These are phyloP conservation scores for Drosophila nigromelanica DNA, from an alignment of 1,140 invertebrate genomes.

Conservation along the genomic window DNA sequence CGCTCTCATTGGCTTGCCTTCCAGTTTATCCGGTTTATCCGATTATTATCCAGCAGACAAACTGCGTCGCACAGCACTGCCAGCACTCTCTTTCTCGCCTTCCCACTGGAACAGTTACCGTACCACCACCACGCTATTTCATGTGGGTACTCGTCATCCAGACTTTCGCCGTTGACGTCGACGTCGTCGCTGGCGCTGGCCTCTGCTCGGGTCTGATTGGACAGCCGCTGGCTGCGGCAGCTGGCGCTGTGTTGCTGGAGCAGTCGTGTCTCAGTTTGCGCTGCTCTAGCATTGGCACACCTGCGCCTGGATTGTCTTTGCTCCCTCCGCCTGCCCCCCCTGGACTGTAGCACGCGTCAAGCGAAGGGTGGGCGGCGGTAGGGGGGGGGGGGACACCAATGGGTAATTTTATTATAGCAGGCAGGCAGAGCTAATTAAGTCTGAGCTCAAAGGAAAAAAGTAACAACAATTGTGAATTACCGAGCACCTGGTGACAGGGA, in stretches of 20 bases:
- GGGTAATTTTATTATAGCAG: constrained; percentile 43
- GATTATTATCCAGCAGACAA: constrained; percentile 32
- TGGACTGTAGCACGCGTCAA: constrained; percentile 25
- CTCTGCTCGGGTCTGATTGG: constrained; percentile 49
- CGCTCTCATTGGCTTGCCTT: constrained; percentile 64
- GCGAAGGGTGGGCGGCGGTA: not conserved
- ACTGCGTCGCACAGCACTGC: constrained; percentile 5
- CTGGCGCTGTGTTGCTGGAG: constrained; percentile 22
- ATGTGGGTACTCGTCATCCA: constrained; percentile 6
- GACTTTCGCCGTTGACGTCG: not conserved
- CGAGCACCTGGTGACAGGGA: constrained; percentile 34
- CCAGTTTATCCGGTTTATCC: constrained; percentile 69
- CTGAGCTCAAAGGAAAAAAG: constrained; percentile 43
- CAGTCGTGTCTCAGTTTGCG: constrained; percentile 5
- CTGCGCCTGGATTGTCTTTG: constrained; percentile 19
- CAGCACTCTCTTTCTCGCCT: constrained; percentile 36
- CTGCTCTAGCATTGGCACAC: constrained; percentile 45
- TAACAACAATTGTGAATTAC: constrained; percentile 37
- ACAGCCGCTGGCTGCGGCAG: constrained; percentile 24
- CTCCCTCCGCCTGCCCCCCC: not conserved
- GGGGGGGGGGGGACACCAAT: not conserved
- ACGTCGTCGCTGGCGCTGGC: constrained; percentile 8
- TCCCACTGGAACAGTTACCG: constrained; percentile 19
- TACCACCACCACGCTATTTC: not conserved
- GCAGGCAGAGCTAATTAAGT: constrained; percentile 78